A percentile compares a stretch with the other conserved stretches of the same genome.
These are phyloP conservation scores for Battus philenor DNA, from an alignment of 1,140 invertebrate genomes.

Conservation along the genomic window DNA sequence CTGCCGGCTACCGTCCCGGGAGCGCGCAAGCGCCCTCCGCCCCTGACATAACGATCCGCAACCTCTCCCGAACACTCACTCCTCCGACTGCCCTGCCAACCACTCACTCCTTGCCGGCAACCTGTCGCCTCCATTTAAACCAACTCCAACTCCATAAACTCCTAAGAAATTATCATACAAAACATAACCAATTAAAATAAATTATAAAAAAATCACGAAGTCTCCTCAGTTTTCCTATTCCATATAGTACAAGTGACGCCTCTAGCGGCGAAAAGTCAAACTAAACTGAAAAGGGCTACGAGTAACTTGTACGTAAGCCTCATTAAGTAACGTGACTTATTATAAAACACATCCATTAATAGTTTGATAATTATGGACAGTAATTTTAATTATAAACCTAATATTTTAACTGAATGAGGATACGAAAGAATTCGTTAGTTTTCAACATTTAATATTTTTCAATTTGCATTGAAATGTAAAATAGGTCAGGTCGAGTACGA, in stretches of 20 bases:
- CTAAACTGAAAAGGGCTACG: slow-evolving; percentile 17
- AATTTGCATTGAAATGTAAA: slow-evolving; percentile 10
- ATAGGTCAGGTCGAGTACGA: slow-evolving; percentile 15
- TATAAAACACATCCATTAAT: background rate
- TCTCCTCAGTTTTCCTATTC: too few species aligned
- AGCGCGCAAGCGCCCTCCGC: slow-evolving; percentile 42
- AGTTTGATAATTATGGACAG: background rate
- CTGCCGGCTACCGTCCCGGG: slow-evolving; percentile 30
- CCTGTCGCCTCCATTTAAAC: too few species aligned
- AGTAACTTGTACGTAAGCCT: background rate
- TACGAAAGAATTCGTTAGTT: background rate
- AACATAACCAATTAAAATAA: background rate
- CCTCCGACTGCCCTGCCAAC: background rate
- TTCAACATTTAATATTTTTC: too few species aligned
- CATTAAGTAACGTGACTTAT: background rate
- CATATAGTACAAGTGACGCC: slow-evolving; percentile 20
- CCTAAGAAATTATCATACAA: background rate
- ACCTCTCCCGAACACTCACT: slow-evolving; percentile 2
- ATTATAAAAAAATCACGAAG: background rate
- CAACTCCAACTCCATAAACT: background rate
- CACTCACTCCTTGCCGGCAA: background rate
- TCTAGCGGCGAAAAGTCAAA: slow-evolving; percentile 21
- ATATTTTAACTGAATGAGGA: background rate
- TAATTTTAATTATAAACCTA: background rate
- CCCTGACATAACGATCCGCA: slow-evolving; percentile 45